Base-by-base conservation (phyloP, 2,113 vertebrate species). In the Maccullochella peelii region DNA sequence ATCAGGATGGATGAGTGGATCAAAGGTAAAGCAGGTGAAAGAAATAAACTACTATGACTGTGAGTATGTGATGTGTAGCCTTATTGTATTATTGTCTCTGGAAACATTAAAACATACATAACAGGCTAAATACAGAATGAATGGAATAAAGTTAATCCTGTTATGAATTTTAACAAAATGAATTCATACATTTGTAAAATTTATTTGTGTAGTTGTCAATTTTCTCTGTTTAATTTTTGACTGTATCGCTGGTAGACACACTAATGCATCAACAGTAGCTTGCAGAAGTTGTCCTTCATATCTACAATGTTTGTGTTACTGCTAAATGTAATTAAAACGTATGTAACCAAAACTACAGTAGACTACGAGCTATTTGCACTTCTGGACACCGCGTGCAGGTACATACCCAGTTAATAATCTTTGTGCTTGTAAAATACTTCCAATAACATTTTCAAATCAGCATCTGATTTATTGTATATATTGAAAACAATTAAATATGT, bases 1-100 rank as follows among this genome's bases (percentile, higher is more conserved):
- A 71, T 42, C 7, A 73, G n/a, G 62, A 61, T 16, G 65, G 36
- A 59, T 8, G 62, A 30, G 40, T 15, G 66, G 55, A 62, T 42
- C 54, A 73, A 49, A 61, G 42, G 50, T 70, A 59, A 68, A 59
- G 47, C 73, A 79, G 57, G 42, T 69, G n/a, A 65, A 59, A 21
- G 15, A 33, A 42, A 54, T 2, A 25, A 16, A 30, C 36, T 42
- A 6, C 65, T 47, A 3, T 20, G 4, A 72, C 33, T 44, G 40
- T 21, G 61, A 33, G 12, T 18, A 1, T 33, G 38, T 57, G n/a
- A n/a, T n/a, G 36, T 54, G 47, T 12, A 5, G 12, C 11, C 5
- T 50, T 7, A 15, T 40, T 66, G 14, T 38, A 5, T 70, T 14
- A n/a, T 36, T 23, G 62, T 54, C 33, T 21, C 30, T 9, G 20